A percentile compares a stretch with the other conserved stretches of the same genome.
These are phyloP conservation scores for Ochotona curzoniae DNA, from an alignment of 2,113 vertebrate genomes.

Conservation along the genomic window DNA sequence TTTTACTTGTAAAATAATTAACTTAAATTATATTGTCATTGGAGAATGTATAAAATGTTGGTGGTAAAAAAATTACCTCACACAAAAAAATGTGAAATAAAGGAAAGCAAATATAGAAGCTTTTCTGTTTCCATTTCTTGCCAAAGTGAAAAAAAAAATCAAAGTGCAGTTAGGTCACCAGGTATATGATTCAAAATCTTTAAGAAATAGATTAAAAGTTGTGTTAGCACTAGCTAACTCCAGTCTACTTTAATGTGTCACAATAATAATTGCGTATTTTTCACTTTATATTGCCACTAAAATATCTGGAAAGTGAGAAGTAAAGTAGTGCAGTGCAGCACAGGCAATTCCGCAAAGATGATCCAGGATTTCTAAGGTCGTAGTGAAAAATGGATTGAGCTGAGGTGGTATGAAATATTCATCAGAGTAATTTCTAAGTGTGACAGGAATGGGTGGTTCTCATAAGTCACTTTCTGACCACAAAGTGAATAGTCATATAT, in stretches of 20 bases:
- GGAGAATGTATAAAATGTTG: neutral
- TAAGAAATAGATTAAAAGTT: slow-evolving; percentile 1
- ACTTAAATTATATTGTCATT: neutral
- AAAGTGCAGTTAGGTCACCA: slow-evolving; percentile 49
- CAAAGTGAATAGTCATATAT: slow-evolving; percentile 56
- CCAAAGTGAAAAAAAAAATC: slow-evolving; percentile 25
- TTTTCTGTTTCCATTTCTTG: neutral
- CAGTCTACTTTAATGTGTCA: slow-evolving; percentile 77
- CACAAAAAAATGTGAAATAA: slow-evolving; percentile 26
- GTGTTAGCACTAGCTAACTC: slow-evolving; percentile 25
- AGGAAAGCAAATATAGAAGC: neutral
- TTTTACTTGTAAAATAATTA: neutral
- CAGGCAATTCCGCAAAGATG: neutral
- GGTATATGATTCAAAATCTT: slow-evolving; percentile 67
- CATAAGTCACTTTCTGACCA: slow-evolving; percentile 66
- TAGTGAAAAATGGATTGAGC: slow-evolving; percentile 24
- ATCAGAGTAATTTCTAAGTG: slow-evolving; percentile 59
- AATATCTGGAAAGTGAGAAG: slow-evolving; percentile 23
- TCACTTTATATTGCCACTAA: slow-evolving; percentile 31
- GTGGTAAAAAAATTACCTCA: neutral
- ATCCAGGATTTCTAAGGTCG: slow-evolving; percentile 2
- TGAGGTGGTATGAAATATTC: slow-evolving; percentile 50
- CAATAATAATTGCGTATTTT: slow-evolving; percentile 32
- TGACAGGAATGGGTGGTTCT: slow-evolving; percentile 61
- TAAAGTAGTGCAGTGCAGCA: neutral